Conservation (phyloP, 2,888 invertebrate species). For the Nemurella pictetii region DNA sequence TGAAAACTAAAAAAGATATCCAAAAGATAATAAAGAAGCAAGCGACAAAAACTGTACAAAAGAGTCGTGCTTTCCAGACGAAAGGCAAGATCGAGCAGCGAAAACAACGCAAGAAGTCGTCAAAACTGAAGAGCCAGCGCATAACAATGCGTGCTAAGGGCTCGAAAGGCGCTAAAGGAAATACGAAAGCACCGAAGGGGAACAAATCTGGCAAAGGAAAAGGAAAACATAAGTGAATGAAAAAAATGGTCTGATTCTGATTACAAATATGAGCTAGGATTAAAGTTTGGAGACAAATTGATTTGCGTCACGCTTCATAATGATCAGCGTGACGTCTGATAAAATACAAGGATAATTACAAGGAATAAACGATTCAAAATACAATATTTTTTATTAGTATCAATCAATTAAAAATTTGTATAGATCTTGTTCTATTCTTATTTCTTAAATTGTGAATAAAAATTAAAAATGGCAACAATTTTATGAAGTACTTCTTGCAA, state of each 20-base stretch:
- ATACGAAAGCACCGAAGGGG: not conserved
- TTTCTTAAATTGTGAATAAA: not conserved
- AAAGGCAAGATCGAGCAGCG: slow-evolving; percentile 71
- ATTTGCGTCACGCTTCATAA: too few species aligned
- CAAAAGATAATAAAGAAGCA: slow-evolving; percentile 70
- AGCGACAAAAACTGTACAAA: slow-evolving; percentile 72
- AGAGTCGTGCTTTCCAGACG: slow-evolving; percentile 75
- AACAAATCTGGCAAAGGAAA: not conserved
- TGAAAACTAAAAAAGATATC: slow-evolving; percentile 66
- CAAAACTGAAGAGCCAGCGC: slow-evolving; percentile 50
- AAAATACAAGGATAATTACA: too few species aligned
- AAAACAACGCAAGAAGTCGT: slow-evolving; percentile 70
- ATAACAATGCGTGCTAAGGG: slow-evolving; percentile 30
- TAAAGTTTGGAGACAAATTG: not conserved
- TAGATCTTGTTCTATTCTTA: not conserved
- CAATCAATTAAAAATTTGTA: not conserved
- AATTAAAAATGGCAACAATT: not conserved
- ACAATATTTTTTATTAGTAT: not conserved
- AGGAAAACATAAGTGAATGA: not conserved
- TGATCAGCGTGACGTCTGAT: too few species aligned
- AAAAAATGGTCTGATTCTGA: too few species aligned
- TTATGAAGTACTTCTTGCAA: not conserved
- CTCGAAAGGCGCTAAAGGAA: slow-evolving; percentile 17
- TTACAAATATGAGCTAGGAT: not conserved
- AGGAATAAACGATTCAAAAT: not conserved